A percentile compares a stretch with the other conserved stretches of the same genome.
Evolutionary conservation across 1,140 invertebrate genomes (phyloP).

Genomic region (Diorhabda sublineata): DNA sequence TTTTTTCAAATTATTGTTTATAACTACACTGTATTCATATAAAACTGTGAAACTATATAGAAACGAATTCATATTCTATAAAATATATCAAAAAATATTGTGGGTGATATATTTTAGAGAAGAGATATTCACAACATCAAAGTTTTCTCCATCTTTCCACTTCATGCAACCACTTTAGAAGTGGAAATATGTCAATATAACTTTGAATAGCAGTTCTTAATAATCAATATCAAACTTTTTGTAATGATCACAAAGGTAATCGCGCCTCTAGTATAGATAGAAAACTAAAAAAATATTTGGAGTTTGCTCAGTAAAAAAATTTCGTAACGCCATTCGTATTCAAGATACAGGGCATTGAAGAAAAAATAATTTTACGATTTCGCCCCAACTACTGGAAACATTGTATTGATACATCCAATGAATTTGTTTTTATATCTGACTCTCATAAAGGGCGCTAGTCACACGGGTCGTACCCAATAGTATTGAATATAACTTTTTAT

Average conservation of each 20-base stretch:
- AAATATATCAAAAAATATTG: too few species aligned
- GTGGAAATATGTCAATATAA: too few species aligned
- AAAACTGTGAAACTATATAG: too few species aligned
- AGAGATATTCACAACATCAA: too few species aligned
- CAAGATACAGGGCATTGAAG: not conserved
- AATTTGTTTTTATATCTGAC: conserved; percentile 5
- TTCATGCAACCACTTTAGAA: too few species aligned
- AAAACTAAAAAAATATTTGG: not conserved
- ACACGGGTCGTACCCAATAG: not conserved
- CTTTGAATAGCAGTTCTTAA: too few species aligned
- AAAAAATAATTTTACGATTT: not conserved
- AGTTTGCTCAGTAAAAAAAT: not conserved
- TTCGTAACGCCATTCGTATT: not conserved
- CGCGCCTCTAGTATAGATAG: not conserved
- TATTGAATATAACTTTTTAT: not conserved
- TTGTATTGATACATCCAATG: not conserved
- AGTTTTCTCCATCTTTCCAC: too few species aligned
- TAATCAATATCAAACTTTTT: too few species aligned
- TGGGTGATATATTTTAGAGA: too few species aligned
- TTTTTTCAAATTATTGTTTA: too few species aligned
- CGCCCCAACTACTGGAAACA: not conserved
- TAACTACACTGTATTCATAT: too few species aligned
- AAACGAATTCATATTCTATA: too few species aligned
- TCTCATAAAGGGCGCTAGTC: not conserved
- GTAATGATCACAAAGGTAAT: not conserved